These are phyloP conservation scores for Crocallis elinguaria DNA, from an alignment of 2,888 invertebrate species.

Conservation along the genomic window DNA sequence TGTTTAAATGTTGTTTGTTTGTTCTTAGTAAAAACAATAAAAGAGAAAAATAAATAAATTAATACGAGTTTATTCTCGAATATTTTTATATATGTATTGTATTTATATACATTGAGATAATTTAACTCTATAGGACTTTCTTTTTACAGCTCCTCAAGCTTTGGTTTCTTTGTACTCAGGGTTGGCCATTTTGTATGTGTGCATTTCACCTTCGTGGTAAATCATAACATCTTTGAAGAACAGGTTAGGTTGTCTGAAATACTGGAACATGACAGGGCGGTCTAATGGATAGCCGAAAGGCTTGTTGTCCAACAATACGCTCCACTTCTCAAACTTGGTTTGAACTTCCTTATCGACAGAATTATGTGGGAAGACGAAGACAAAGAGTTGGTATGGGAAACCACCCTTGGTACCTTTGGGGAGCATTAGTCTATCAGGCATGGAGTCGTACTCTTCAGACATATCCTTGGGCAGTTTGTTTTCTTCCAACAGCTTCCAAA, in stretches of 20 bases:
- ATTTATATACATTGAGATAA: conserved; percentile 9
- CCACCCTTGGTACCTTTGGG: conserved; percentile 90
- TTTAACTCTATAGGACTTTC: too few species aligned
- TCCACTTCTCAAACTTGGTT: conserved; percentile 12
- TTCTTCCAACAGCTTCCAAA: conserved; percentile 85
- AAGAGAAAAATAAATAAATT: conserved; percentile 7
- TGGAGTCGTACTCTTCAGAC: conserved; percentile 82
- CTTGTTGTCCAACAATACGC: conserved; percentile 69
- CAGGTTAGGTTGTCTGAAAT: conserved; percentile 84
- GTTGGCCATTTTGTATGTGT: conserved; percentile 50
- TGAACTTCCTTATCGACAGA: conserved; percentile 62
- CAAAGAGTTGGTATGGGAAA: conserved; percentile 86
- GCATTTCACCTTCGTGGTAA: conserved; percentile 75
- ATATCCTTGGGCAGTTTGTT: conserved; percentile 80
- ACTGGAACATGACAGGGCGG: conserved; percentile 66
- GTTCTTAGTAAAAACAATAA: neutral
- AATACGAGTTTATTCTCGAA: conserved; percentile 22
- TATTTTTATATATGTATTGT: conserved; percentile 5
- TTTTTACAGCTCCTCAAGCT: too few species aligned
- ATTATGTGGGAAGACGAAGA: conserved; percentile 84
- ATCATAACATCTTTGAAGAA: conserved; percentile 84
- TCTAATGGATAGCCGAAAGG: conserved; percentile 86
- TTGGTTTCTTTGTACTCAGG: conserved; percentile 13
- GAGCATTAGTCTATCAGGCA: conserved; percentile 88
- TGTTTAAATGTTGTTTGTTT: too few species aligned